Evolutionary conservation across 2,888 invertebrate genomes (phyloP).

Genomic region (Nipponacmea schrenckii): DNA sequence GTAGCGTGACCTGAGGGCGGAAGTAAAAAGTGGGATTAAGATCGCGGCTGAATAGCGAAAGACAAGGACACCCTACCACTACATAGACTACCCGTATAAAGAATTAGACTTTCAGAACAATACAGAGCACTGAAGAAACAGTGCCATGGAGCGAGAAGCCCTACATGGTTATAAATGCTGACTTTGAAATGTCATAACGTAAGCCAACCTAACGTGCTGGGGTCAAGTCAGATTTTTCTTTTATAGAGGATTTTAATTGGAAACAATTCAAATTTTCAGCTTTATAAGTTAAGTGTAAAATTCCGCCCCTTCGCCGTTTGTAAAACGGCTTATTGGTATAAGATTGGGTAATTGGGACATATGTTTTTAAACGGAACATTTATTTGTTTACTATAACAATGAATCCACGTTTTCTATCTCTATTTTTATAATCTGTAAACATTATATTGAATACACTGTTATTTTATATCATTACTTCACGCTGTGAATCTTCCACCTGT

Average conservation of each 20-base stretch:
- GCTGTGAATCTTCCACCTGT: too few species aligned
- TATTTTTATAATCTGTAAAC: too few species aligned
- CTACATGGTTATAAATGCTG: too few species aligned
- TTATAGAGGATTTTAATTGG: not conserved
- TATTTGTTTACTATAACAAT: too few species aligned
- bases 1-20: slow-evolving; percentile 19
- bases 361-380: not conserved
- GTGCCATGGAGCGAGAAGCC: too few species aligned
- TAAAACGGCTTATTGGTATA: not conserved
- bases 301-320: not conserved
- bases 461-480: too few species aligned
- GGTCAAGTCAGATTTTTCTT: not conserved
- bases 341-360: slow-evolving; percentile 2
- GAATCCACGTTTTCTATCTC: too few species aligned
- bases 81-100: not conserved
- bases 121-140: too few species aligned
- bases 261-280: not conserved
- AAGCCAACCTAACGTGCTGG: too few species aligned
- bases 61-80: not conserved
- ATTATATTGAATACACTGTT: too few species aligned
- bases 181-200: too few species aligned
- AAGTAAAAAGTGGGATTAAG: slow-evolving; percentile 11
- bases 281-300: slow-evolving; percentile 1
- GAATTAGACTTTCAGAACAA: too few species aligned
- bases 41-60: not conserved